These are phyloP conservation scores for Polyodon spathula DNA, from an alignment of 2,113 vertebrate genomes.

Conservation along the genomic window DNA sequence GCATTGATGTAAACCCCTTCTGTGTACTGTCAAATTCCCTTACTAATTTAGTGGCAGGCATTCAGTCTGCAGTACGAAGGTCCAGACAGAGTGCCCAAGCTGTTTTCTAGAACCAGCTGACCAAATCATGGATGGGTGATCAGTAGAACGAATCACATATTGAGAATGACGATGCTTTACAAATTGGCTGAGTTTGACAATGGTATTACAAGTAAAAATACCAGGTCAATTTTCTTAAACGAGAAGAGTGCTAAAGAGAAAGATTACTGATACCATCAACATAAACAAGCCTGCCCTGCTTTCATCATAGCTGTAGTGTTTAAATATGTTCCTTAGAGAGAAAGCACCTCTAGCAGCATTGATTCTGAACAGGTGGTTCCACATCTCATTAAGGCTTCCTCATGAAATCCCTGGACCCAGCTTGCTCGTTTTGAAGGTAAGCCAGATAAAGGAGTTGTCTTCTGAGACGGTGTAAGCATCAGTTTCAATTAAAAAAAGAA, in stretches of 20 bases:
- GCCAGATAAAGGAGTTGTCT: slow-evolving; percentile 5
- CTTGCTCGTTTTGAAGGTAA: slow-evolving; percentile 4
- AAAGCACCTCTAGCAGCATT: slow-evolving; percentile 10
- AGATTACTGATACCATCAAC: slow-evolving; percentile 1
- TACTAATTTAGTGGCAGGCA: no score
- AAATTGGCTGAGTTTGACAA: slow-evolving; percentile 2
- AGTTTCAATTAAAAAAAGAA: slow-evolving; percentile 14
- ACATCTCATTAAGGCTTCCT: slow-evolving; percentile 14
- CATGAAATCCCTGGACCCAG: slow-evolving; percentile 10
- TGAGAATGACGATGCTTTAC: not conserved
- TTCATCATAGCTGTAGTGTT: slow-evolving; percentile 17
- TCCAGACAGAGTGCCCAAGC: no score
- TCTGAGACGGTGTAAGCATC: slow-evolving; percentile 6
- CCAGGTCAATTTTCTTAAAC: slow-evolving; percentile 12
- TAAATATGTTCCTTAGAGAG: slow-evolving; percentile 13
- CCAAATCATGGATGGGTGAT: no score
- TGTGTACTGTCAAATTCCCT: no score
- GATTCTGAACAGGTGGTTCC: slow-evolving; percentile 13
- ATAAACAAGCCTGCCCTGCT: slow-evolving; percentile 7
- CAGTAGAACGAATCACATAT: no score
- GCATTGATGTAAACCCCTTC: no score
- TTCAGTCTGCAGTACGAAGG: no score
- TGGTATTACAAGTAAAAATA: slow-evolving; percentile 9
- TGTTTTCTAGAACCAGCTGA: no score
- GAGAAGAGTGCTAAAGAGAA: slow-evolving; percentile 6